Evolutionary conservation across 2,888 invertebrate genomes (phyloP), one percentile per base, ranked within the genome.

Genomic region (Metacarcinus magister): DNA sequence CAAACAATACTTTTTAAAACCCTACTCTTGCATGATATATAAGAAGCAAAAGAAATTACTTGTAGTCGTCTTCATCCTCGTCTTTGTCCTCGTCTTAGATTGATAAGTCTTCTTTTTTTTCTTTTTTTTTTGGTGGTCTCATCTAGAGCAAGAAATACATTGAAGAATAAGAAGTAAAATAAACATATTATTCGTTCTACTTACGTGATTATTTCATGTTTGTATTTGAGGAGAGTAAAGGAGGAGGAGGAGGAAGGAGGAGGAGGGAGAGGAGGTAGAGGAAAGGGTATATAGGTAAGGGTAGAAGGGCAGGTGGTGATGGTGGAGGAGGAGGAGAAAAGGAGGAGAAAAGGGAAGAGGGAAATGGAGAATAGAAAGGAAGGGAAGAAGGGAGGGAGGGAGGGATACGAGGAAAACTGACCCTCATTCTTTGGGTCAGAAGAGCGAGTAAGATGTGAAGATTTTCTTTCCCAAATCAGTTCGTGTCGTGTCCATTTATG

Each of bases 401-500:
- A n/a, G n/a, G n/a, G n/a, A 82, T 82, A 82, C 82, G 82, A 82
- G 32, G 82, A 8, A 32, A 82, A 82, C 82, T 32, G 32, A 82
- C 82, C 82, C 82, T 82, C 82, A 82, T 82, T 82, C 82, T 82
- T 23, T 82, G 82, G 32, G 28, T 32, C 82, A 82, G 82, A 32
- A 28, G 82, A 82, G 82, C 32, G 82, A 82, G 32, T 82, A 82
- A 82, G 32, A 82, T 32, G 82, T 82, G 82, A 32, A 82, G 82
- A 32, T 32, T 82, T 82, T 82, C 32, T 82, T 82, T 82, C 32
- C 32, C 82, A 82, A 82, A 82, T 82, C 82, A 82, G 82, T 82
- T 82, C 82, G 82, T 82, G 82, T 82, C 82, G 82, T 32, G 32
- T 32, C 82, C 82, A 82, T 82, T 82, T 82, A 82, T 82, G 82